phyloP scores from a whole-genome alignment of 2,113 vertebrate genomes.

The Azemiops feae region DNA sequence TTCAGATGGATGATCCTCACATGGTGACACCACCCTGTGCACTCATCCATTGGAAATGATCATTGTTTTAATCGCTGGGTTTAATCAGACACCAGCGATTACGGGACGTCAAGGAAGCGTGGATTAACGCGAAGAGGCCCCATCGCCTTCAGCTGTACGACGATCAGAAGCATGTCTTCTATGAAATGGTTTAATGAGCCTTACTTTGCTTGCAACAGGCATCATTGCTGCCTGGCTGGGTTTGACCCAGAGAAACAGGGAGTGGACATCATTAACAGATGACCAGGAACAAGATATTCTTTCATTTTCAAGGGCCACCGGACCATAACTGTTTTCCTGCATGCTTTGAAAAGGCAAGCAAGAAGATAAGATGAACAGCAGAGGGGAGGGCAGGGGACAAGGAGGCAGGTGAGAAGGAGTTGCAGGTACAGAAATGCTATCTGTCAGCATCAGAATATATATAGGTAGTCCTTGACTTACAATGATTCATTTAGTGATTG shows the following conservation, averaged over 20 bases:
- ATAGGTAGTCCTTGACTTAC: too few relatives aligned
- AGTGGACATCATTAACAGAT: neutral
- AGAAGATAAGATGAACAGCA: neutral
- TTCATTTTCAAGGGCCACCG: neutral
- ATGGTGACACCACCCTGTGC: too few relatives aligned
- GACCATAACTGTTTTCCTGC: neutral
- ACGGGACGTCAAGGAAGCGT: neutral
- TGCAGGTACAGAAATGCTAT: neutral
- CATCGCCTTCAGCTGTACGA: neutral
- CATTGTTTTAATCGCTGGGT: slow-evolving; percentile 18
- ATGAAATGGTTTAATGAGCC: neutral
- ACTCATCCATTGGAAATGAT: neutral
- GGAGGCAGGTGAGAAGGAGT: neutral
- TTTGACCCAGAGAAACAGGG: neutral
- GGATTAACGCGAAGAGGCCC: slow-evolving; percentile 20
- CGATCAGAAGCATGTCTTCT: neutral
- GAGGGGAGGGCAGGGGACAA: neutral
- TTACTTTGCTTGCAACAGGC: neutral
- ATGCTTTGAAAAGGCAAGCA: neutral
- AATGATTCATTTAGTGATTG: too few relatives aligned
- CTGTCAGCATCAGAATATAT: neutral
- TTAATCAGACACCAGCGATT: slow-evolving; percentile 15
- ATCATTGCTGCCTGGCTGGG: neutral
- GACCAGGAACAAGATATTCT: neutral
- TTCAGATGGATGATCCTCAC: too few relatives aligned